Evolutionary conservation across 2,113 vertebrate species (phyloP).

Genomic region (Bagarius yarrelli): DNA sequence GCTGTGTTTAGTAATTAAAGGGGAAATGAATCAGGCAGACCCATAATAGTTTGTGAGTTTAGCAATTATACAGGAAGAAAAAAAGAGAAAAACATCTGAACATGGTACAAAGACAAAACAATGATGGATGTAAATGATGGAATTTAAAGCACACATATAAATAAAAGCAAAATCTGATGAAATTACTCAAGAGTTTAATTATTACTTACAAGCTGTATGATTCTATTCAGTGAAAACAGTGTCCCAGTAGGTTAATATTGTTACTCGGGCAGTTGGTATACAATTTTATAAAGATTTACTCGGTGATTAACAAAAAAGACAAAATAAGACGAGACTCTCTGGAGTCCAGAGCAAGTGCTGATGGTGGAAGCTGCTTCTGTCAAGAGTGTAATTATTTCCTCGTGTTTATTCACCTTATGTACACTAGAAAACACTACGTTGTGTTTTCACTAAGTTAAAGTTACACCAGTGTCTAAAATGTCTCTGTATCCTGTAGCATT

Average conservation of each 20-base stretch:
- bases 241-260: neutral
- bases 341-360: neutral
- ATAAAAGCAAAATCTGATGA: too few relatives aligned
- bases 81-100: too few relatives aligned
- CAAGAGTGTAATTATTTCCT: neutral
- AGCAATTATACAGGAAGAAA: conserved; percentile 1
- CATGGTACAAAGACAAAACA: too few relatives aligned
- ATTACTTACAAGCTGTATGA: neutral
- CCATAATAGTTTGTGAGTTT: neutral
- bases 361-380: neutral
- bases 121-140: too few relatives aligned
- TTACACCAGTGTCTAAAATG: too few relatives aligned
- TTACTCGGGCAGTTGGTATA: neutral
- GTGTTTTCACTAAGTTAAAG: too few relatives aligned
- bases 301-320: neutral
- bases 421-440: too few relatives aligned
- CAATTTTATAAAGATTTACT: neutral
- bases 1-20: neutral
- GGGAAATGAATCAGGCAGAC: neutral
- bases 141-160: too few relatives aligned
- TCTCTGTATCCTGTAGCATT: too few relatives aligned
- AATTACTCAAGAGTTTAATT: neutral
- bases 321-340: neutral
- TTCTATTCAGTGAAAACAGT: conserved; percentile 3
- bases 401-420: too few relatives aligned